phyloP scores from a whole-genome alignment of 1,140 invertebrate genomes.

The Tigriopus japonicus region DNA sequence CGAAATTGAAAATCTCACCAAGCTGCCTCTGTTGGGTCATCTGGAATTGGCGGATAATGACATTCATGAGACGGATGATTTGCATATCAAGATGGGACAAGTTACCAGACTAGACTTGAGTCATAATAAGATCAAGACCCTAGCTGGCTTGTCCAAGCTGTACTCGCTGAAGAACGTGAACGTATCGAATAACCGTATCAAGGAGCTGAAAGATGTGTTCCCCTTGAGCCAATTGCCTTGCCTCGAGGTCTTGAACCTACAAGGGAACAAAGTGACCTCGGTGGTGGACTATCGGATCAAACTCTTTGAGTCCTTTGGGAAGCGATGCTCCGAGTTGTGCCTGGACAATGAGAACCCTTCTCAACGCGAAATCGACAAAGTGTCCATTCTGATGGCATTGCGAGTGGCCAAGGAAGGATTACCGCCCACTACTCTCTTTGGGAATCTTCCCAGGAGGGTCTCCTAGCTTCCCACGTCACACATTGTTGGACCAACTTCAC shows the following conservation, averaged over 20 bases:
- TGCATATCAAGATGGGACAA: slow-evolving; percentile 13
- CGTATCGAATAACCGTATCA: not conserved
- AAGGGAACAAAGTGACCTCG: slow-evolving; percentile 6
- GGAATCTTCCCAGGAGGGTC: slow-evolving; percentile 7
- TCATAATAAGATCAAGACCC: not conserved
- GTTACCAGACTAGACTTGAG: not conserved
- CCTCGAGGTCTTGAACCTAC: slow-evolving; percentile 6
- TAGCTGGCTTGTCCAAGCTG: not conserved
- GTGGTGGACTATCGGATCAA: slow-evolving; percentile 11
- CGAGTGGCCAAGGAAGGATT: slow-evolving; percentile 5
- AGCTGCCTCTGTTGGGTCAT: not conserved
- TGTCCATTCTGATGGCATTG: slow-evolving; percentile 12
- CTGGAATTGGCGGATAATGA: slow-evolving; percentile 1
- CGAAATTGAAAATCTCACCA: not conserved
- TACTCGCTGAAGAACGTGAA: slow-evolving; percentile 9
- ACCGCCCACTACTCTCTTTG: slow-evolving; percentile 9
- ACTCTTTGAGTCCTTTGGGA: slow-evolving; percentile 6
- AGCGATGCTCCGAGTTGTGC: slow-evolving; percentile 7
- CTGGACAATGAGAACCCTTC: slow-evolving; percentile 11
- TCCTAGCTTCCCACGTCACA: too few relatives aligned
- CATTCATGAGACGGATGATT: not conserved
- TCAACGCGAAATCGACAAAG: slow-evolving; percentile 13
- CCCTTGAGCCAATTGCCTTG: not conserved
- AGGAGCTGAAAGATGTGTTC: slow-evolving; percentile 1
- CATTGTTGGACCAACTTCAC: too few relatives aligned